These are phyloP conservation scores for Falco biarmicus DNA, from an alignment of 2,797 vertebrate genomes.

Conservation along the genomic window DNA sequence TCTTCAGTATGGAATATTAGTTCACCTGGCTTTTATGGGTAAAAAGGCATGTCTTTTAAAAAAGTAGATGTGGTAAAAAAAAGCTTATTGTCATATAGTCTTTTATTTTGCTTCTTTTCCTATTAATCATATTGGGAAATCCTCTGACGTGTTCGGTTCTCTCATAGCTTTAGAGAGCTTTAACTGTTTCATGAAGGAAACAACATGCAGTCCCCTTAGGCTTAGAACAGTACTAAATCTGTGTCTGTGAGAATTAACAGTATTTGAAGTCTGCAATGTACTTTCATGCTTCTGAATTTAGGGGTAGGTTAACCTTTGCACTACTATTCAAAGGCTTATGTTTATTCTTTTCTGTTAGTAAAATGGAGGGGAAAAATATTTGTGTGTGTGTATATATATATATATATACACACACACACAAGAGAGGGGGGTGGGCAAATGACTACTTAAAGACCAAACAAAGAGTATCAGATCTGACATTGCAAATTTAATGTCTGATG, in stretches of 20 bases:
- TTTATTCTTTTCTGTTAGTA: neutral
- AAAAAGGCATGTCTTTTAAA: neutral
- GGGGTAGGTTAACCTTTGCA: constrained; percentile 32
- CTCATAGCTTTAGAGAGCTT: neutral
- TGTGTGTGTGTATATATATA: rapidly evolving
- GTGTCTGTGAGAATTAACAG: constrained; percentile 31
- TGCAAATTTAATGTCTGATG: neutral
- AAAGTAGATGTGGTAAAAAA: neutral
- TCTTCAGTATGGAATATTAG: neutral
- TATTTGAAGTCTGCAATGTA: constrained; percentile 9
- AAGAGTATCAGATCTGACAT: neutral
- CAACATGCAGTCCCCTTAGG: neutral
- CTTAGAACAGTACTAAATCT: neutral
- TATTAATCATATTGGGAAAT: neutral
- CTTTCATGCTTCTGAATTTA: constrained; percentile 31
- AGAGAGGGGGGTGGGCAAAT: neutral
- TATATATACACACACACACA: neutral
- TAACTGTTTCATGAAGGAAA: neutral
- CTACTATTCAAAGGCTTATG: constrained; percentile 17
- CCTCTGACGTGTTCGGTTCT: neutral
- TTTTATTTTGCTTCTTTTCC: neutral
- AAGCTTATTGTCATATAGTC: neutral
- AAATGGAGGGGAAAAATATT: neutral
- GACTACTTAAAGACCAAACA: neutral
- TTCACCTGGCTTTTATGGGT: neutral